Conservation (phyloP, 1,140 invertebrate species). For the Sycophaga agraensis region DNA sequence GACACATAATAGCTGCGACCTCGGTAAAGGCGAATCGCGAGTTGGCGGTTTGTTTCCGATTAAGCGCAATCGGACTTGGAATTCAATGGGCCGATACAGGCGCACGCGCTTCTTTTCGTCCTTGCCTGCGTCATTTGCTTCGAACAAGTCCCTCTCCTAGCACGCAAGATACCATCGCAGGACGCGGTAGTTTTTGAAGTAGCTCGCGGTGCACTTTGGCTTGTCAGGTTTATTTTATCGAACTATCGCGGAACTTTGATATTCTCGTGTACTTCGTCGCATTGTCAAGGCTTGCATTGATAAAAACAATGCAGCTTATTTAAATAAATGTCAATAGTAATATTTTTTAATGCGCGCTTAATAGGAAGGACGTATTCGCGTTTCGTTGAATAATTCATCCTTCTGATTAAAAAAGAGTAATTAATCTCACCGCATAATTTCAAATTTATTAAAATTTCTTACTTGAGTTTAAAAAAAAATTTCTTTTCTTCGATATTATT, state of each 20-base stretch:
- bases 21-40: constrained; percentile 2
- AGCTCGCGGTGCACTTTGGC: too few relatives aligned
- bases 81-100: constrained; percentile 7
- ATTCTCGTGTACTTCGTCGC: background rate
- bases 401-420: too few relatives aligned
- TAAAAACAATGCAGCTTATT: too few relatives aligned
- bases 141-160: too few relatives aligned
- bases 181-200: constrained; percentile 6
- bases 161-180: constrained; percentile 6
- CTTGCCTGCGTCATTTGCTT: background rate
- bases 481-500: too few relatives aligned
- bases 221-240: background rate
- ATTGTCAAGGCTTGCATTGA: background rate
- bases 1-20: background rate
- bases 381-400: too few relatives aligned
- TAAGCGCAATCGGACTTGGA: constrained; percentile 12
- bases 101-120: background rate
- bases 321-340: too few relatives aligned
- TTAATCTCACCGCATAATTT: too few relatives aligned
- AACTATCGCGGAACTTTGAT: background rate
- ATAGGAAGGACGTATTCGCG: too few relatives aligned
- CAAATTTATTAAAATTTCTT: too few relatives aligned
- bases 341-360: too few relatives aligned
- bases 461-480: too few relatives aligned
- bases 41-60: constrained; percentile 22